These are phyloP conservation scores for Lochmaea crataegi DNA, from an alignment of 2,888 invertebrate genomes.

Conservation along the genomic window DNA sequence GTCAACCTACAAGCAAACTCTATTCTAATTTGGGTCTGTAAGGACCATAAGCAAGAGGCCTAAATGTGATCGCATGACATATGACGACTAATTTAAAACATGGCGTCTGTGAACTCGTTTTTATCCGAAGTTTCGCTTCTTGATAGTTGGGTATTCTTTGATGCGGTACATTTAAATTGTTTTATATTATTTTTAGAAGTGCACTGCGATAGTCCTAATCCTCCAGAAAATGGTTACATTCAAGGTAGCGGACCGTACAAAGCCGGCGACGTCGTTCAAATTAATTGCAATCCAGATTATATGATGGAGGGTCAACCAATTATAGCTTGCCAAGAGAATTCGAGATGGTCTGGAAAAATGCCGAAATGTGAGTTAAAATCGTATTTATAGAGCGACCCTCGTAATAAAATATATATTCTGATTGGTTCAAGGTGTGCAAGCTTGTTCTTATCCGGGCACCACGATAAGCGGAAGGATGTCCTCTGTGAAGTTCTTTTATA, in stretches of 20 bases:
- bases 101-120: too few relatives aligned
- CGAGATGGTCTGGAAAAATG: constrained; percentile 84
- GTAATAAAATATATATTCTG: neutral
- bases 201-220: constrained; percentile 79
- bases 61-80: too few relatives aligned
- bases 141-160: too few relatives aligned
- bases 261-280: constrained; percentile 87
- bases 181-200: constrained; percentile 71
- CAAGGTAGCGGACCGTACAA: constrained; percentile 82
- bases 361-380: constrained; percentile 77
- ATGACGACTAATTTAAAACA: too few relatives aligned
- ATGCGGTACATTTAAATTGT: neutral
- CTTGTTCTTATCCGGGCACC: constrained; percentile 89
- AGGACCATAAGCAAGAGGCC: too few relatives aligned
- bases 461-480: constrained; percentile 89
- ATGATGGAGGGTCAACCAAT: constrained; percentile 93
- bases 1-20: too few relatives aligned
- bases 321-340: constrained; percentile 88
- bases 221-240: constrained; percentile 82
- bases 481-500: constrained; percentile 88
- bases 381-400: too few relatives aligned
- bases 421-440: constrained; percentile 66
- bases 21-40: too few relatives aligned
- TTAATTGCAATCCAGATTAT: constrained; percentile 88
- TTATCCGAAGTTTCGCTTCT: too few relatives aligned